Evolutionary conservation across 2,113 vertebrate species (phyloP), one percentile per base, ranked within the genome.

Genomic region (Zosterops japonicus): DNA sequence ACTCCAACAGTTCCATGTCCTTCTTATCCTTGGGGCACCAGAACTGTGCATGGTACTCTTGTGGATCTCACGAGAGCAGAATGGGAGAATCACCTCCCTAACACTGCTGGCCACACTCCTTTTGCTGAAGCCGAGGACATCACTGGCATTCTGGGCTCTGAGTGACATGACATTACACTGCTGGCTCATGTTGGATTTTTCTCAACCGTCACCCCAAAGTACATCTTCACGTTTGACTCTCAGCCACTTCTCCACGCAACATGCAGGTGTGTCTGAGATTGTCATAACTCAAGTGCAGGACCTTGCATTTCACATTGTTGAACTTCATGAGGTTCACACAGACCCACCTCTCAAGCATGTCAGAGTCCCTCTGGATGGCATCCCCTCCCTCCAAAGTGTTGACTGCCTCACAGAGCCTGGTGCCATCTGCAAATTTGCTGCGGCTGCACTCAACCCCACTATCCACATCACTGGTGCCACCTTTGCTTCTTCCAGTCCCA

Each of bases 181-280:
- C 46, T 11, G 20, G 46, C 46, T 46, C 46, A 46, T 46, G 46
- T 8, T 11, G 42, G 31, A 39, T 67, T 74, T n/a, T 46, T 60
- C 24, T 36, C 20, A 44, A 9, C 12, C 36, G 12, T 27, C 53
- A n/a, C 12, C 19, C 27, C 33, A 35, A 89, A 46, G 33, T 24
- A 23, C 3, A 4, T 41, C 68, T 46, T 36, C 36, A 33, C 44
- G 4, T 9, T 18, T 11, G 19, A 23, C 19, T 24, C 15, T 52
- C 12, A 16, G 19, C 44, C 68, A 33, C 33, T 36, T 72, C 59
- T 57, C 35, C 0, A 0, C 0, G 1, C 36, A 67, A 5, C 19
- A 7, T 6, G 15, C 17, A 46, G 12, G 8, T 39, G 15, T 8
- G 6, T 29, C 68, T n/a, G 46, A 15, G 39, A 59, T 10, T 75